Conservation (phyloP, 2,888 invertebrate species). For the Archips crataeganus region DNA sequence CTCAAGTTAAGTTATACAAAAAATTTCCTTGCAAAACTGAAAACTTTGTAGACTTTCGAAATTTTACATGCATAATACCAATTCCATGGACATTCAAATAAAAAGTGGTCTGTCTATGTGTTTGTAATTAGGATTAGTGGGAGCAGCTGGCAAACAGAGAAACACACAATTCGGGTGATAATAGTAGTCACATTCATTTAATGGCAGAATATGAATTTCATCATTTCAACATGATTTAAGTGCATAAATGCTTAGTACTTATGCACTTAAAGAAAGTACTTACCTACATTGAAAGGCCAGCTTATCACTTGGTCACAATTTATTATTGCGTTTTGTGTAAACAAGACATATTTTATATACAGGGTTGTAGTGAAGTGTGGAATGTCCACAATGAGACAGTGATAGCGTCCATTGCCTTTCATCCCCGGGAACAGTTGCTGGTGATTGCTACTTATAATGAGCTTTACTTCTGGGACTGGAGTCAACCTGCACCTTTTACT, state of each 20-base stretch:
- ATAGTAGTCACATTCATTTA: no score
- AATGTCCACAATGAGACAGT: slow-evolving; percentile 90
- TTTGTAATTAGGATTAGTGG: no score
- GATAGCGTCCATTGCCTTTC: slow-evolving; percentile 95
- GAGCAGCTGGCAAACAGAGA: no score
- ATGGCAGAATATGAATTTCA: no score
- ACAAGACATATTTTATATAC: slow-evolving; percentile 45
- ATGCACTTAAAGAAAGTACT: background rate
- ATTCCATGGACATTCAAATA: no score
- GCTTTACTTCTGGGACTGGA: slow-evolving; percentile 96
- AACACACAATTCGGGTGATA: no score
- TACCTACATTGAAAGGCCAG: slow-evolving; percentile 13
- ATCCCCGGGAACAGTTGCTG: slow-evolving; percentile 92
- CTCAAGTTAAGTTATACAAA: no score
- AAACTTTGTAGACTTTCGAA: no score
- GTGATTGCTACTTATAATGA: slow-evolving; percentile 95
- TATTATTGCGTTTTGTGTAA: slow-evolving; percentile 6
- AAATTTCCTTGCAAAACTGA: no score
- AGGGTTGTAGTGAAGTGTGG: slow-evolving; percentile 96
- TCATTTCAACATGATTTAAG: no score
- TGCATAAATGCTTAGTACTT: background rate
- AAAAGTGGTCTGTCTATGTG: no score
- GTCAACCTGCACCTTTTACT: slow-evolving; percentile 90
- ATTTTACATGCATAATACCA: no score
- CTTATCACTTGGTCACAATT: slow-evolving; percentile 6